Base-by-base conservation (phyloP, 2,113 vertebrate genomes). In the Cygnus buccinator region DNA sequence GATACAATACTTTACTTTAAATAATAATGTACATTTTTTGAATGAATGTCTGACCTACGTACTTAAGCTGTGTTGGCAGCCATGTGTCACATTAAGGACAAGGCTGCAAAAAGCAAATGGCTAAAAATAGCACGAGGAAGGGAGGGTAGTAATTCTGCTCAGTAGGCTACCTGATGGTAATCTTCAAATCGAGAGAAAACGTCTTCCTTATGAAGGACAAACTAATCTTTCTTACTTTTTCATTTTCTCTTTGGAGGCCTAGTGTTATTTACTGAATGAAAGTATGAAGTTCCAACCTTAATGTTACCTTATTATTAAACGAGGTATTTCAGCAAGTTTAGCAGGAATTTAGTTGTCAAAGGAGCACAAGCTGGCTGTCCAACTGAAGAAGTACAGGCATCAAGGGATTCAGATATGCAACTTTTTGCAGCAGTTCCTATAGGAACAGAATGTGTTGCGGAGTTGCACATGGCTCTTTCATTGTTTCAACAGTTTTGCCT, bases 401-500 rank as follows among this genome's bases (percentile, higher is more conserved):
- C 5, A 1, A 2, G 41, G 70, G 37, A 7, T 37, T 58, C 70
- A 68, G 57, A 25, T 5, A 26, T 3, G 15, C 46, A 67, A 72
- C 67, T 83, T 87, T 57, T 52, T 91, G 89, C 63, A 87, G 9
- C 41, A 48, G 77, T 93, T 92, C 78, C 87, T 78, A 3, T 65
- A 79, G 83, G 89, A 87, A 48, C 88, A 87, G 37, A 75, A 76
- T n/a, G 33, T 0, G 0, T 54, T 23, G 72, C 46, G 59, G 26
- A 39, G 44, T 91, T 54, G 71, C 73, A 15, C 61, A 2, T 37
- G 59, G 50, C 46, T 29, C 72, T 82, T 66, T 35, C 87, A 54
- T 73, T 78, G 91, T 86, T 94, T 87, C 91, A 50, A 65, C 76
- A 88, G 78, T 90, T 95, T 84, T 92, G 61, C 70, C 82, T 94